phyloP scores from a whole-genome alignment of 2,797 vertebrate genomes.

The Anabas testudineus region DNA sequence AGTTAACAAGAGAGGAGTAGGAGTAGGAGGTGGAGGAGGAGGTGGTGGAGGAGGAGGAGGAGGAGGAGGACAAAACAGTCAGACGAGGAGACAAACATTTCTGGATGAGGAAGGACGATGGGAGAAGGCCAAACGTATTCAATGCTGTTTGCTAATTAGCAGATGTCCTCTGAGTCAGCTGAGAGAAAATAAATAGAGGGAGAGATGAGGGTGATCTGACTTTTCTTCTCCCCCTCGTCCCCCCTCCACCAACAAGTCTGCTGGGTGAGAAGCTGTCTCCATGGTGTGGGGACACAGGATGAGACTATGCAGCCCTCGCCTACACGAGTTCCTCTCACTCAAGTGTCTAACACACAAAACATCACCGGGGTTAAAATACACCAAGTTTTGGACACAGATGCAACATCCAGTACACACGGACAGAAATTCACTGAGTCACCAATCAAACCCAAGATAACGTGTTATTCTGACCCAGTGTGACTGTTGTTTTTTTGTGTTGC shows the following conservation, averaged over 20 bases:
- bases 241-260: constrained; percentile 21
- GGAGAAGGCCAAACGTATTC: constrained; percentile 37
- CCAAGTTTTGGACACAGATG: neutral
- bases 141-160: constrained; percentile 67
- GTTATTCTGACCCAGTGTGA: neutral
- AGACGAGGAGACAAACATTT: constrained; percentile 36
- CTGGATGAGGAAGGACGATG: constrained; percentile 33
- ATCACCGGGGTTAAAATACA: neutral
- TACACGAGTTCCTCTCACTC: constrained; percentile 30
- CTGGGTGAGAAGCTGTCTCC: constrained; percentile 48
- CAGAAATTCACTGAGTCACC: neutral
- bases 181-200: constrained; percentile 52
- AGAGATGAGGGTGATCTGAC: constrained; percentile 47
- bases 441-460: neutral
- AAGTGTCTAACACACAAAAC: neutral
- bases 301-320: constrained; percentile 28
- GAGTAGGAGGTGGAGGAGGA: constrained; percentile 25
- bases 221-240: constrained; percentile 18
- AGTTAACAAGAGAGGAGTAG: constrained; percentile 60
- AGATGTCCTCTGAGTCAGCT: constrained; percentile 70
- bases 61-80: constrained; percentile 41
- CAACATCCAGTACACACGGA: neutral
- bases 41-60: constrained; percentile 15
- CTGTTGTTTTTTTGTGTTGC: too few species aligned
- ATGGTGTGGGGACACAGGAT: constrained; percentile 51